Evolutionary conservation across 2,797 vertebrate species (phyloP), one percentile per base, ranked within the genome.

Genomic region (Malacoraja senta): DNA sequence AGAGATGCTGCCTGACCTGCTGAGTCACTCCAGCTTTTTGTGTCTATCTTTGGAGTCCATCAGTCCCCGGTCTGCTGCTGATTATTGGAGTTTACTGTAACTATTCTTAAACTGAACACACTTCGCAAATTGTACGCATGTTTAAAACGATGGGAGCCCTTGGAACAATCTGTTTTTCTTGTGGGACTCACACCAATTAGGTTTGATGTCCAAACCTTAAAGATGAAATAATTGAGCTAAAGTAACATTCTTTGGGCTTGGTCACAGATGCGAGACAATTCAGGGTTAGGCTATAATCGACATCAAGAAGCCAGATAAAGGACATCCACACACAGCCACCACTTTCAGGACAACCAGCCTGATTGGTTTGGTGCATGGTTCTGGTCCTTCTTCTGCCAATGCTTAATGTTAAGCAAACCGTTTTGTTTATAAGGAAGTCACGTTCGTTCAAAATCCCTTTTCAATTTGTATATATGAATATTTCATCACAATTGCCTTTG

Each of bases 321-420:
- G 9, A n/a, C 19, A n/a, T 63, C 32, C 44, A 53, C 44, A 68
- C 63, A 35, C 84, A 88, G 2, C 83, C 19, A 53, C 65, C 17
- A 68, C n/a, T 21, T 17, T 35, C 32, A 24, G 10, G 61, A 24
- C 29, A 10, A 32, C 29, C 63, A 32, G 84, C 84, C 32, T 88
- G 63, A 68, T 88, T 92, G 90, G 68, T 92, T 76, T 58, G 90
- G 90, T n/a, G 53, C 71, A 76, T 74, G 90, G 68, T 76, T 76
- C 71, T 74, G 90, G 44, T 13, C 12, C 38, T 74, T 38, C 68
- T 91, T 13, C 72, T 76, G 38, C 6, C 1, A 74, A 44, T 76
- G 71, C 3, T 38, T 76, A 53, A 76, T 17, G 74, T 76, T 74
- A 92, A 92, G 21, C 68, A 76, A 92, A 88, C 74, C 13, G 44